Conservation (phyloP, 1,140 invertebrate species). For the Lasioglossum baleicum region DNA sequence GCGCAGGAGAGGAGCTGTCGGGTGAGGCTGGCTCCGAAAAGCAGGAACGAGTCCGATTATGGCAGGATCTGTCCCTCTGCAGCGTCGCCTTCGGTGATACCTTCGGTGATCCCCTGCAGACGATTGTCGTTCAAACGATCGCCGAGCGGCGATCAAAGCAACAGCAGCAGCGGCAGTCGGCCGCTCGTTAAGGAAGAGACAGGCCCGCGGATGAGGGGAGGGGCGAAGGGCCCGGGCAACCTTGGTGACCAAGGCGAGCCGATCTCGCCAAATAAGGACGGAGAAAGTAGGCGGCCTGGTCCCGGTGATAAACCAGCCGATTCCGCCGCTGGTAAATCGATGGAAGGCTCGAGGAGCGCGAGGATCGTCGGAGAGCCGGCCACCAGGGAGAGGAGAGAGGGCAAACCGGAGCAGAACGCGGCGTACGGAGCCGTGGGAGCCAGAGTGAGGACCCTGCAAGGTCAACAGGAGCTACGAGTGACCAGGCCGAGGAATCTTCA, state of each 20-base stretch:
- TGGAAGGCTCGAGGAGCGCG: slow-evolving; percentile 40
- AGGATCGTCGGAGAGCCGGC: slow-evolving; percentile 24
- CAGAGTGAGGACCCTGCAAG: slow-evolving; percentile 50
- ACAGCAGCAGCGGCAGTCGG: slow-evolving; percentile 4
- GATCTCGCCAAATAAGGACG: slow-evolving; percentile 70
- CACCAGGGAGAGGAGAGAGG: slow-evolving; percentile 30
- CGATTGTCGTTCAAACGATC: slow-evolving; percentile 62
- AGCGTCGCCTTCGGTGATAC: background rate
- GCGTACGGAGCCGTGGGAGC: slow-evolving; percentile 51
- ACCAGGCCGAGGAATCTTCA: slow-evolving; percentile 38
- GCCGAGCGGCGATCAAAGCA: slow-evolving; percentile 49
- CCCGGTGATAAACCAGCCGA: slow-evolving; percentile 54
- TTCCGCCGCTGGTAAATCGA: slow-evolving; percentile 48
- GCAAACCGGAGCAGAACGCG: slow-evolving; percentile 27
- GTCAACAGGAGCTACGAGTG: slow-evolving; percentile 43
- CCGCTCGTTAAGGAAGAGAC: slow-evolving; percentile 51
- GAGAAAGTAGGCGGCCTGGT: slow-evolving; percentile 67
- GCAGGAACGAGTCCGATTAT: slow-evolving; percentile 51
- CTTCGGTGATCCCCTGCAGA: slow-evolving; percentile 51
- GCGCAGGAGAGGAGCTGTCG: slow-evolving; percentile 28
- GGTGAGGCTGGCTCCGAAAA: slow-evolving; percentile 26
- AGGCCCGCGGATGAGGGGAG: slow-evolving; percentile 34
- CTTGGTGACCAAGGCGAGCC: slow-evolving; percentile 52
- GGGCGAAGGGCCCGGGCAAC: slow-evolving; percentile 52
- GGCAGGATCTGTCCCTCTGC: slow-evolving; percentile 15